phyloP scores from a whole-genome alignment of 2,888 invertebrate species.

The Nematopogon swammerdamellus region DNA sequence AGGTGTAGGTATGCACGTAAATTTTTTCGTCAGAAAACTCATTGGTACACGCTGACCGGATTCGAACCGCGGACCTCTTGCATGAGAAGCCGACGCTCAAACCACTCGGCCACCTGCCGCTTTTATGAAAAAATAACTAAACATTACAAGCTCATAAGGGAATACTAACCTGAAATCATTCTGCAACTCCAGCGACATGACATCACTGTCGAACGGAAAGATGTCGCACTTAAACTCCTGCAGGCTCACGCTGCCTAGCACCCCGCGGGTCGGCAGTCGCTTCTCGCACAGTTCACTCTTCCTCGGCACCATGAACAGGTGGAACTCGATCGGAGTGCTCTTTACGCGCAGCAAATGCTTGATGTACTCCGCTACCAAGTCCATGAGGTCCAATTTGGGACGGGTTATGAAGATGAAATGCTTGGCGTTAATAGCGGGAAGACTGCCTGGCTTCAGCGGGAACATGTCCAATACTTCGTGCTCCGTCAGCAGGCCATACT shows the following conservation, averaged over 20 bases:
- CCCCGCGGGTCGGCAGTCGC: conserved; percentile 78
- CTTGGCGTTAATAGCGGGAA: conserved; percentile 69
- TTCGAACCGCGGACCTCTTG: too few species aligned
- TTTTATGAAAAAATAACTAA: too few species aligned
- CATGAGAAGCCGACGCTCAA: too few species aligned
- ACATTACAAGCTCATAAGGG: too few species aligned
- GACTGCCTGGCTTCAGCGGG: conserved; percentile 64
- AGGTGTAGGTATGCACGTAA: too few species aligned
- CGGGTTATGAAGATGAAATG: conserved; percentile 88
- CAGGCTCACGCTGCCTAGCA: conserved; percentile 70
- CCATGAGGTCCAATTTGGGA: conserved; percentile 80
- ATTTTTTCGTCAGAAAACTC: too few species aligned
- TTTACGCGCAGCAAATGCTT: conserved; percentile 7
- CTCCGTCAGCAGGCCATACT: conserved; percentile 72
- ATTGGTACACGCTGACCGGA: too few species aligned
- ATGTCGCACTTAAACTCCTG: conserved; percentile 87
- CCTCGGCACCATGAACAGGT: conserved; percentile 86
- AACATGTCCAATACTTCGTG: conserved; percentile 85
- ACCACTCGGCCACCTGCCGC: too few species aligned
- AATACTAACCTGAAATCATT: conserved; percentile 66
- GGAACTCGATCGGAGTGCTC: conserved; percentile 64
- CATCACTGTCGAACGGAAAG: conserved; percentile 88
- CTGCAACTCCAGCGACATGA: conserved; percentile 88
- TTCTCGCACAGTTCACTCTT: conserved; percentile 85
- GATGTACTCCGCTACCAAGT: conserved; percentile 73